Conservation (phyloP, 92 coral and sea anemone genomes). For the Ricordea florida region DNA sequence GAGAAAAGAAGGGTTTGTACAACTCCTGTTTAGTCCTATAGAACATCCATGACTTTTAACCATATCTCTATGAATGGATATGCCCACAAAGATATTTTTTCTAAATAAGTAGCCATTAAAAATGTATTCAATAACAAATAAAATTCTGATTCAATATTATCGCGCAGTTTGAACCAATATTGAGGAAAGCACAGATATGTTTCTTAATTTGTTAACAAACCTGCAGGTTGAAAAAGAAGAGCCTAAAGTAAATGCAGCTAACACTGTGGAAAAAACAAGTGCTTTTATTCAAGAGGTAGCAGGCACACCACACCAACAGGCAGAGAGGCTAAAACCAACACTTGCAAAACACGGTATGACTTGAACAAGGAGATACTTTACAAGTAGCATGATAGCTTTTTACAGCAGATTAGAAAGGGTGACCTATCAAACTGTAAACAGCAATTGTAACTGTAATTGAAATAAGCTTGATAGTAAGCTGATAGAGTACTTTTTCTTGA, state of each 20-base stretch:
- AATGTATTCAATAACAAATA: too few relatives aligned
- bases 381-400: not conserved
- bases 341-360: conserved; percentile 19
- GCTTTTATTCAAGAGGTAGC: conserved; percentile 64
- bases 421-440: too few relatives aligned
- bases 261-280: conserved; percentile 18
- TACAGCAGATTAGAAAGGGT: too few relatives aligned
- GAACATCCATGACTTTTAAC: too few relatives aligned
- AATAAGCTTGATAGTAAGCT: too few relatives aligned
- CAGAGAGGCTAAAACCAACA: not conserved
- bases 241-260: not conserved
- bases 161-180: not conserved
- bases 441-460: too few relatives aligned
- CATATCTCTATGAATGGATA: too few relatives aligned
- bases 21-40: too few relatives aligned
- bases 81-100: too few relatives aligned
- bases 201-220: not conserved
- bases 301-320: conserved; percentile 6
- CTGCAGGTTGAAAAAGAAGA: conserved; percentile 11
- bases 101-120: too few relatives aligned
- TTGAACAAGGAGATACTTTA: not conserved
- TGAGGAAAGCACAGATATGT: not conserved
- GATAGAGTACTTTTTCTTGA: not conserved
- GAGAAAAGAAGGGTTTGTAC: too few relatives aligned
- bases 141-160: too few relatives aligned